Conservation (phyloP, 2,888 invertebrate genomes). For the Argyresthia albistria region DNA sequence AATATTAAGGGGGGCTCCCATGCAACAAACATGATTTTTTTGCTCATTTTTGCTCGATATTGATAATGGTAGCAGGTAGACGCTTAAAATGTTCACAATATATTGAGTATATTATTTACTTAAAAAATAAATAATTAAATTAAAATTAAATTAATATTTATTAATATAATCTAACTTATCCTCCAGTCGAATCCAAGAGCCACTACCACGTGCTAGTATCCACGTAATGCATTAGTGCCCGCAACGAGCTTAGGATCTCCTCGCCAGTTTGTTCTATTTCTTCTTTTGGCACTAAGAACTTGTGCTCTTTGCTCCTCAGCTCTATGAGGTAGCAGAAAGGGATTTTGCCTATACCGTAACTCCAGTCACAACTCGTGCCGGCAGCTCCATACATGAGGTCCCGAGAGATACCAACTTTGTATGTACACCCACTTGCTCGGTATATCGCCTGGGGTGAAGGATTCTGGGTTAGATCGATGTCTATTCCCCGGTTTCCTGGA, state of each 20-base stretch:
- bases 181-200: too few relatives aligned
- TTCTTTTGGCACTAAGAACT: slow-evolving; percentile 41
- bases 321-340: slow-evolving; percentile 58
- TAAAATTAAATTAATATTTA: too few relatives aligned
- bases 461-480: neutral
- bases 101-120: too few relatives aligned
- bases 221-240: slow-evolving; percentile 48
- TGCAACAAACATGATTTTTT: too few relatives aligned
- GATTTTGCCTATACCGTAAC: slow-evolving; percentile 42
- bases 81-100: too few relatives aligned
- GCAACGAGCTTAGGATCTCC: slow-evolving; percentile 17
- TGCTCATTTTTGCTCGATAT: too few relatives aligned
- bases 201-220: slow-evolving; percentile 21
- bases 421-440: slow-evolving; percentile 40
- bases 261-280: slow-evolving; percentile 47
- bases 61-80: too few relatives aligned
- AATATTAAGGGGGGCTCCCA: too few relatives aligned
- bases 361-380: slow-evolving; percentile 55
- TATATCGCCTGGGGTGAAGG: slow-evolving; percentile 40
- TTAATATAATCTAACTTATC: too few relatives aligned
- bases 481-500: too few relatives aligned
- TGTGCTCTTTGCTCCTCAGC: slow-evolving; percentile 46
- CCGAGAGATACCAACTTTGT: slow-evolving; percentile 54
- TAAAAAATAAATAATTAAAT: too few relatives aligned
- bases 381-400: slow-evolving; percentile 56